Evolutionary conservation across 2,113 vertebrate species (phyloP).

Genomic region (Bubalus kerabau): DNA sequence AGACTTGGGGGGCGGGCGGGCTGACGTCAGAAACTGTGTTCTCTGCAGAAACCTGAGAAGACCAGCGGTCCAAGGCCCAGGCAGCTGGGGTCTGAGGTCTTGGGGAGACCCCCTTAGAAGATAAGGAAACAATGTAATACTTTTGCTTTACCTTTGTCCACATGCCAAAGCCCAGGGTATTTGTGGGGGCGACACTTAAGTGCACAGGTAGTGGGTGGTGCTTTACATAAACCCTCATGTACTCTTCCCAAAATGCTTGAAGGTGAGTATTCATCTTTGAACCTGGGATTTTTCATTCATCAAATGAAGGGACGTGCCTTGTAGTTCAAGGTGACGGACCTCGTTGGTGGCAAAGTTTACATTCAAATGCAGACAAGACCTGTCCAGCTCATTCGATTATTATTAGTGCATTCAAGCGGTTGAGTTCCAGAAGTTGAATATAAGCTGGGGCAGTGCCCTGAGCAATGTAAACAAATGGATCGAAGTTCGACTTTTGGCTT

Average conservation of each 20-base stretch:
- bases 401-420: background rate
- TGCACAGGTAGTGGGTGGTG: rapidly evolving
- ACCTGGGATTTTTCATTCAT: too few relatives aligned
- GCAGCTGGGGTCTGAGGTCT: too few relatives aligned
- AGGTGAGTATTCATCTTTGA: background rate
- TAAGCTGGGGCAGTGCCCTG: background rate
- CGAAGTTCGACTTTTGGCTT: background rate
- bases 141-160: background rate
- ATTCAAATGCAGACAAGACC: background rate
- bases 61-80: background rate
- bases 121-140: background rate
- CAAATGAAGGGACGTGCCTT: background rate
- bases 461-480: background rate
- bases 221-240: background rate
- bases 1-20: rapidly evolving
- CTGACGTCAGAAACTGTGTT: background rate
- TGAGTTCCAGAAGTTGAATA: background rate
- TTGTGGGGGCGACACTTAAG: background rate
- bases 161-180: too few relatives aligned
- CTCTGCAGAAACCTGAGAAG: background rate
- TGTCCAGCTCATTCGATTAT: background rate
- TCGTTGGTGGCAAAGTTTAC: background rate
- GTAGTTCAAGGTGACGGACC: background rate
- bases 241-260: background rate
- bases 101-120: too few relatives aligned